Percentiles rank a stretch among this genome's conserved stretches.
Conservation (phyloP, 2,113 vertebrate genomes). For the Emydura subglobosa region DNA sequence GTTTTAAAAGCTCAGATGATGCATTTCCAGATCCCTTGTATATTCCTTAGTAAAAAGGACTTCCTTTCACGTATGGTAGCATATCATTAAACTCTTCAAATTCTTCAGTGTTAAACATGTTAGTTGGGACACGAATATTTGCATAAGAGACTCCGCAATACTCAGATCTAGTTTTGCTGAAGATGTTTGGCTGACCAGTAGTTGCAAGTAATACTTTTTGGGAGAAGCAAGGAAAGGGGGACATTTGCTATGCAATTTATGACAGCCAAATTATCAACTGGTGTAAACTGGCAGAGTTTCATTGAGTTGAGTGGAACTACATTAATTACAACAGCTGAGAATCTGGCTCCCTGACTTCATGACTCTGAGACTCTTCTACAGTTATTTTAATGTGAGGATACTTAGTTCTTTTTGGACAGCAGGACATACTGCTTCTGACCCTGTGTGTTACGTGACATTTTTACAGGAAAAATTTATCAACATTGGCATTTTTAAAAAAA, state of each 20-base stretch:
- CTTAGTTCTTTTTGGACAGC: neutral
- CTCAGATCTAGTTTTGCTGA: slow-evolving; percentile 41
- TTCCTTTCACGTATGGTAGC: slow-evolving; percentile 63
- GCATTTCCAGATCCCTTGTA: slow-evolving; percentile 55
- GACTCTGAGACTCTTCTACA: neutral
- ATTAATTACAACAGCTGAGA: neutral
- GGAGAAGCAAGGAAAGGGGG: slow-evolving; percentile 45
- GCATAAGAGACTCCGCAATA: neutral
- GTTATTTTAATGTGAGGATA: neutral
- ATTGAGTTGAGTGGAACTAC: rapidly evolving
- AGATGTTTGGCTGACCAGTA: slow-evolving; percentile 25
- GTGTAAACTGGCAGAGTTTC: neutral
- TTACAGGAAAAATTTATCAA: neutral
- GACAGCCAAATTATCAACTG: neutral
- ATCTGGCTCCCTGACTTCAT: neutral
- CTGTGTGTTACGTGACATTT: neutral
- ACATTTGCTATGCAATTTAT: slow-evolving; percentile 1
- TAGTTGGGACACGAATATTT: slow-evolving; percentile 59
- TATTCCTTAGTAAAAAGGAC: slow-evolving; percentile 56
- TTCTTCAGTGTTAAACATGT: slow-evolving; percentile 55
- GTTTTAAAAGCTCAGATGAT: slow-evolving; percentile 39
- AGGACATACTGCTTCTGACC: neutral
- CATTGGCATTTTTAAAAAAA: neutral
- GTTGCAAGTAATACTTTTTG: slow-evolving; percentile 7
- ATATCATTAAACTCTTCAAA: slow-evolving; percentile 1